phyloP scores from a whole-genome alignment of 2,113 vertebrate genomes.

The Caranx ignobilis region DNA sequence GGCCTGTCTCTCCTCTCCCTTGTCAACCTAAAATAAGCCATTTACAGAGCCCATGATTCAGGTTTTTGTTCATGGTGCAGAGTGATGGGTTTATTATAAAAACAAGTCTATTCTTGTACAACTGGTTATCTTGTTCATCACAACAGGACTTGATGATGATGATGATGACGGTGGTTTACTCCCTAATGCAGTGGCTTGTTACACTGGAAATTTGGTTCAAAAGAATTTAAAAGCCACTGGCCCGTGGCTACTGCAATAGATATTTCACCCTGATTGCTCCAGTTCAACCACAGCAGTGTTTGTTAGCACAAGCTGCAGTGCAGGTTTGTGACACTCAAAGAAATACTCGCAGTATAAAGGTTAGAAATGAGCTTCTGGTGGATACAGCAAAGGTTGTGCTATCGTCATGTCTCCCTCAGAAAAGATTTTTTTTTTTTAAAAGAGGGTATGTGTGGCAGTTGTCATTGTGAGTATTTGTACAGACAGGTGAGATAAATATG shows the following conservation, averaged over 20 bases:
- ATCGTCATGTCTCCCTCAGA: background rate
- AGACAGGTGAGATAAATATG: background rate
- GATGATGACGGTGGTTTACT: background rate
- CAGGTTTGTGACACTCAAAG: background rate
- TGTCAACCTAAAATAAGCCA: conserved; percentile 34
- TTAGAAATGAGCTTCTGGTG: conserved; percentile 5
- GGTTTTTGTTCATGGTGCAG: background rate
- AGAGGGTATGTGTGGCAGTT: background rate
- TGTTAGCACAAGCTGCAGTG: background rate
- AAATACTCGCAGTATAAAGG: background rate
- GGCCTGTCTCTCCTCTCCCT: conserved; percentile 62
- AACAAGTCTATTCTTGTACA: conserved; percentile 2
- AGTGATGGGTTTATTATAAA: conserved; percentile 32
- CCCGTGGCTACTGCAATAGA: background rate
- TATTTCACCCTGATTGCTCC: conserved; percentile 11
- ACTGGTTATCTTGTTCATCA: background rate
- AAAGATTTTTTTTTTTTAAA: conserved; percentile 1
- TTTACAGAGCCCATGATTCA: background rate
- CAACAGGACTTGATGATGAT: background rate
- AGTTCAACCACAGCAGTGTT: conserved; percentile 15
- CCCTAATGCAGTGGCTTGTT: background rate
- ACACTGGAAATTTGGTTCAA: background rate
- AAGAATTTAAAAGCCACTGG: conserved; percentile 15
- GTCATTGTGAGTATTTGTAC: background rate
- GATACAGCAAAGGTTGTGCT: background rate